A percentile compares a stretch with the other conserved stretches of the same genome.
Conservation (phyloP, 2,113 vertebrate genomes). For the Australoheros scitulus region DNA sequence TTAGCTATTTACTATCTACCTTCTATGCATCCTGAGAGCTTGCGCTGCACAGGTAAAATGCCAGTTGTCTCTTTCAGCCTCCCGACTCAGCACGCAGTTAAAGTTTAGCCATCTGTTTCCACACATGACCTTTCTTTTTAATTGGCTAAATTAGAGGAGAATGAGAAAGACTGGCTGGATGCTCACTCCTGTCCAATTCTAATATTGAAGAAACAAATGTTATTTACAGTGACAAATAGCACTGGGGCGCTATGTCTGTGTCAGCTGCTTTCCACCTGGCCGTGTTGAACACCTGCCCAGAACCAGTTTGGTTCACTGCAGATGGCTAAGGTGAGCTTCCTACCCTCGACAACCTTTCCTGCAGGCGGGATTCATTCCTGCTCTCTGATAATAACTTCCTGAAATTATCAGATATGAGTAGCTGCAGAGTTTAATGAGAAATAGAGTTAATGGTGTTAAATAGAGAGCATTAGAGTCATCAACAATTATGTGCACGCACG, state of each 20-base stretch:
- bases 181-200: conserved; percentile 63
- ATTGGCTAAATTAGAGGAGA: conserved; percentile 74
- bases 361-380: conserved; percentile 24
- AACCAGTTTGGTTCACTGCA: conserved; percentile 68
- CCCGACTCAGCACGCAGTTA: conserved; percentile 51
- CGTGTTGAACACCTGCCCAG: conserved; percentile 75
- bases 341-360: conserved; percentile 47
- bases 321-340: conserved; percentile 68
- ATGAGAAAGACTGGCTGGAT: conserved; percentile 65
- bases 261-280: conserved; percentile 79
- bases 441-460: conserved; percentile 40
- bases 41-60: conserved; percentile 58
- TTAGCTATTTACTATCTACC: conserved; percentile 24
- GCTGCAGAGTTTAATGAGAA: conserved; percentile 5
- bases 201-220: conserved; percentile 70
- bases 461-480: conserved; percentile 40
- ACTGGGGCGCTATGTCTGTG: conserved; percentile 42
- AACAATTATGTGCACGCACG: conserved; percentile 7
- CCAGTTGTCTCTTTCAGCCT: conserved; percentile 66
- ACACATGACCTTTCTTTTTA: conserved; percentile 79
- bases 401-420: conserved; percentile 31
- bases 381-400: conserved; percentile 35
- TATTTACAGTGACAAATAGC: conserved; percentile 74
- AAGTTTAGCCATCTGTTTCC: conserved; percentile 75
- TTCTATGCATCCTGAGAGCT: conserved; percentile 25